Evolutionary conservation across 2,888 invertebrate species (phyloP).

Genomic region (Chromoteleia sp.): DNA sequence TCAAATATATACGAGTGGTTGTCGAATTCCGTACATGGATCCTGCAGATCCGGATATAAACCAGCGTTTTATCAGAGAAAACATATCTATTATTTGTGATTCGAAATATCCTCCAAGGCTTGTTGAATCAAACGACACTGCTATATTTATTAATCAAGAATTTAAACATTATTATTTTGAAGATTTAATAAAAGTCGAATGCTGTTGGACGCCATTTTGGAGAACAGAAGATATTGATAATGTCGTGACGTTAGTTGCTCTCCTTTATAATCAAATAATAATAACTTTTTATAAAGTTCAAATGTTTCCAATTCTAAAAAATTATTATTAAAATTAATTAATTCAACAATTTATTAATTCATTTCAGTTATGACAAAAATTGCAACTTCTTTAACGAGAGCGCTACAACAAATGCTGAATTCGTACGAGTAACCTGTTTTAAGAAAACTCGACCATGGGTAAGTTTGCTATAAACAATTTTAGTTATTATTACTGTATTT

Average conservation of each 20-base stretch:
- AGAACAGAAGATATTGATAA: constrained; percentile 85
- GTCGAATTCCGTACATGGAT: constrained; percentile 88
- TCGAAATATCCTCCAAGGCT: constrained; percentile 86
- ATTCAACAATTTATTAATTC: no score
- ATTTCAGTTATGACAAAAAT: constrained; percentile 83
- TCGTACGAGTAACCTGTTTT: constrained; percentile 88
- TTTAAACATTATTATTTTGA: constrained; percentile 86
- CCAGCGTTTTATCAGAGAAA: constrained; percentile 86
- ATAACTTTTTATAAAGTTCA: no score
- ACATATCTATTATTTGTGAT: constrained; percentile 86
- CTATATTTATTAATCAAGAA: constrained; percentile 86
- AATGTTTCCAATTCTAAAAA: no score
- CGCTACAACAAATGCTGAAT: constrained; percentile 87
- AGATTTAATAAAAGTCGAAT: constrained; percentile 85
- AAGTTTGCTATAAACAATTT: no score
- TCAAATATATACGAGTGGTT: constrained; percentile 88
- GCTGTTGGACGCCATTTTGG: constrained; percentile 88
- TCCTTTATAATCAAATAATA: no score
- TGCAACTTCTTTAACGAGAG: constrained; percentile 86
- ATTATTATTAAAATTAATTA: no score
- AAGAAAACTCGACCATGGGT: constrained; percentile 75
- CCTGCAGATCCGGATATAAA: constrained; percentile 87
- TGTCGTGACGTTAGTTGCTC: no score
- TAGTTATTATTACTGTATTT: no score
- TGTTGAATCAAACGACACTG: constrained; percentile 87